A percentile compares a stretch with the other conserved stretches of the same genome.
Conservation (phyloP, 1,140 invertebrate species). For the Meloidogyne hapla region DNA sequence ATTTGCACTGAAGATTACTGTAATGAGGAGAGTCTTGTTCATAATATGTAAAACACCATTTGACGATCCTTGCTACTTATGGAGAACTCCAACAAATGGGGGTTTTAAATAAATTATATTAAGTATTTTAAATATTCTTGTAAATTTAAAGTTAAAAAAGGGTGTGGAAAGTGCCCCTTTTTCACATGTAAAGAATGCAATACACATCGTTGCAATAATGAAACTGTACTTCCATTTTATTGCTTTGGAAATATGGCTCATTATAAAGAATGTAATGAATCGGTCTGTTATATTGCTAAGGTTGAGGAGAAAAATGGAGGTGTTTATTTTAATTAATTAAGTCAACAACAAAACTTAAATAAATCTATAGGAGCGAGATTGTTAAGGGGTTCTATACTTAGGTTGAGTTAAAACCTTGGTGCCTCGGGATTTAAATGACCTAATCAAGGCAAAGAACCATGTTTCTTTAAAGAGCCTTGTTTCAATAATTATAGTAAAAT, state of each 20-base stretch:
- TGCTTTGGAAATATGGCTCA: background rate
- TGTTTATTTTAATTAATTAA: background rate
- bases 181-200: background rate
- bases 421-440: too few relatives aligned
- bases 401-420: too few relatives aligned
- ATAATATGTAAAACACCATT: background rate
- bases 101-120: conserved; percentile 1
- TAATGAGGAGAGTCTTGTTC: background rate
- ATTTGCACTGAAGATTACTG: background rate
- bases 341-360: too few relatives aligned
- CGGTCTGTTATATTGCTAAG: background rate
- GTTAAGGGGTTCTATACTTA: too few relatives aligned
- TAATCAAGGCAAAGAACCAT: too few relatives aligned
- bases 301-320: conserved; percentile 1
- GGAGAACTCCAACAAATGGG: background rate
- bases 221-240: background rate
- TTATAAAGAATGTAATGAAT: background rate
- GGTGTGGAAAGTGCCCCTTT: background rate
- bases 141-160: background rate
- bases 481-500: too few relatives aligned
- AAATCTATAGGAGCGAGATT: too few relatives aligned
- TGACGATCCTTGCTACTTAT: background rate
- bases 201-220: background rate
- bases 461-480: too few relatives aligned
- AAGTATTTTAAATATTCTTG: background rate